Base-by-base conservation (phyloP, 2,888 invertebrate genomes). In the Criorhina ranunculi region DNA sequence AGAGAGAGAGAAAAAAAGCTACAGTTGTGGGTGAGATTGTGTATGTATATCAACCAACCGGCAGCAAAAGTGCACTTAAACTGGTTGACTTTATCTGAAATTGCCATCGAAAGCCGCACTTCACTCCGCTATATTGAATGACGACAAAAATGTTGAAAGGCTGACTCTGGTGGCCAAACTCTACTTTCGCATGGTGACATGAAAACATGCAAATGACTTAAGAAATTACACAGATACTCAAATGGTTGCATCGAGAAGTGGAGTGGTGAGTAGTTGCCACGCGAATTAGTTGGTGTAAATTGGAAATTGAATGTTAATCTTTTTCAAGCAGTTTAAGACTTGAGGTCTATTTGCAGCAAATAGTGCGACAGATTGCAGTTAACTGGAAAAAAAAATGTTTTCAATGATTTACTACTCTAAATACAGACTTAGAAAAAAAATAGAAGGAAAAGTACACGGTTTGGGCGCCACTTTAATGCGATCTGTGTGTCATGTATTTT, bases 61-160 rank as follows among this genome's bases (percentile, higher is more conserved):
- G 69, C 78, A 83, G 73, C 83, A 83, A 83, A 83, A 83, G 79
- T 83, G 79, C 79, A 83, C 83, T 83, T 83, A 83, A 83, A 83
- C 83, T 83, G 83, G 83, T 83, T 83, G 78, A 83, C 73, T 83
- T 83, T 83, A 83, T 83, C 83, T 83, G 79, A 83, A 83, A 83
- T 83, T 83, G 62, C 78, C 83, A 83, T 83, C 83, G 73, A 83
- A 83, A 73, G 83, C 64, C 73, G 83, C 83, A 78, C 79, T 83
- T 42, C 67, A 78, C 46, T 77, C 83, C 79, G 83, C 78, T 83
- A 83, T 78, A 73, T 44, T 59, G 66, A 59, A 72, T 40, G 59
- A 64, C 53, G 40, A 37, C 53, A 46, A 75, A 81, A 78, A 75
- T 46, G 70, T 51, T 72, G 42, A 62, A 80, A 75, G 55, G 69